These are phyloP conservation scores for Gerris lacustris DNA, from an alignment of 2,888 invertebrate species.

Conservation along the genomic window DNA sequence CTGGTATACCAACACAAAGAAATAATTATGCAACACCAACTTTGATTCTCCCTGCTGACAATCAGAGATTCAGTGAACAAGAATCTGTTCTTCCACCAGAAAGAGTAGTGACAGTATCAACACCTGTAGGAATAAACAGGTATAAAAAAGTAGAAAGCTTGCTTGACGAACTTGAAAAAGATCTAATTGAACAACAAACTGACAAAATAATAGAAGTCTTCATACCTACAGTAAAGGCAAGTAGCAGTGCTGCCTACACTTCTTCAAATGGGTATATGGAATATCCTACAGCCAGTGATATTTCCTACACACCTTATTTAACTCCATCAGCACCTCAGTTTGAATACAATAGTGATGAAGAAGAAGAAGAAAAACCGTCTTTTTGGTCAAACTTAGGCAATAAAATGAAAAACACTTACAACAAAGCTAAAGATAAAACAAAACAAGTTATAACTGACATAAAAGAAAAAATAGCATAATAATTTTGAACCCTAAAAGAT, in stretches of 20 bases:
- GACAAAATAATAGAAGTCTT: conserved; percentile 34
- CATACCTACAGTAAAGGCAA: conserved; percentile 23
- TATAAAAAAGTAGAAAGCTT: conserved; percentile 14
- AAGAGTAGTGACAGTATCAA: background rate
- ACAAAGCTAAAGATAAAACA: conserved; percentile 45
- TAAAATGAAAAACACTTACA: conserved; percentile 43
- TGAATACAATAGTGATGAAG: conserved; percentile 25
- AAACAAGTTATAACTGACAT: conserved; percentile 33
- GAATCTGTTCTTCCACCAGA: background rate
- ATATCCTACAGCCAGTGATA: too few species aligned
- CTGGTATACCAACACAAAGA: too few species aligned
- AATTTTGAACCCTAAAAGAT: conserved; percentile 19
- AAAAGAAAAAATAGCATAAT: conserved; percentile 21
- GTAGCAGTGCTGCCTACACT: too few species aligned
- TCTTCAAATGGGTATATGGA: too few species aligned
- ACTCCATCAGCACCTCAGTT: conserved; percentile 3
- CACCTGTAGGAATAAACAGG: background rate
- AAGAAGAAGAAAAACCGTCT: conserved; percentile 29
- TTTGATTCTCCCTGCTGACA: too few species aligned
- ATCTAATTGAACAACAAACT: conserved; percentile 31
- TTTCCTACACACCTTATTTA: too few species aligned
- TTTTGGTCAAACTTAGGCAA: conserved; percentile 47
- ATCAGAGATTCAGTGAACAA: too few species aligned
- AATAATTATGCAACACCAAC: too few species aligned
- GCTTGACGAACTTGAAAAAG: conserved; percentile 30